These are phyloP conservation scores for Uloborus diversus DNA, from an alignment of 1,140 invertebrate species.

Conservation along the genomic window DNA sequence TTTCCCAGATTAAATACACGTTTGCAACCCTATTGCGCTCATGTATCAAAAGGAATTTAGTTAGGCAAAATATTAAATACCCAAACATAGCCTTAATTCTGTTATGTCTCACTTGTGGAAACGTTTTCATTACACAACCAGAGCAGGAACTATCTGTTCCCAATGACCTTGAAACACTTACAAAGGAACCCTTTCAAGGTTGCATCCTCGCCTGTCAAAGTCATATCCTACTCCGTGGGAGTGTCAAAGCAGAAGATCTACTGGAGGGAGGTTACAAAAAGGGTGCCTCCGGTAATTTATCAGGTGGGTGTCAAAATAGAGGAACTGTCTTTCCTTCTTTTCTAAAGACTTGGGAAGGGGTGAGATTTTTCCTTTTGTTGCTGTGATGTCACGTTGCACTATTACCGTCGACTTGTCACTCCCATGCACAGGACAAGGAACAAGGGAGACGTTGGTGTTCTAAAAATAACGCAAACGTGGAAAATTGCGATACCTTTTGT, in stretches of 20 bases:
- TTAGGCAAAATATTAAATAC: too few relatives aligned
- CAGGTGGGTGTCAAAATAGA: constrained; percentile 14
- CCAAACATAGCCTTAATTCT: too few relatives aligned
- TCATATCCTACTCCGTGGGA: not conserved
- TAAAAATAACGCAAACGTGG: not conserved
- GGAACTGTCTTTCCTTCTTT: not conserved
- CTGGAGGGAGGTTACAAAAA: not conserved
- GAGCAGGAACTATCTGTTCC: too few relatives aligned
- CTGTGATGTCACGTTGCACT: constrained; percentile 10
- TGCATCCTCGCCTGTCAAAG: not conserved
- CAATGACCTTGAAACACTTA: not conserved
- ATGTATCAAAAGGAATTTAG: too few relatives aligned
- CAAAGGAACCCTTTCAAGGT: not conserved
- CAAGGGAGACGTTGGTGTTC: not conserved
- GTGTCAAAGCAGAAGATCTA: not conserved
- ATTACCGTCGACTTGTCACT: not conserved
- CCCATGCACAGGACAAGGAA: not conserved
- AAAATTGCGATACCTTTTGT: not conserved
- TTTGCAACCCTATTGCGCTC: too few relatives aligned
- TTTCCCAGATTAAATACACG: too few relatives aligned
- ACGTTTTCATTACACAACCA: too few relatives aligned
- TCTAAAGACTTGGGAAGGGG: not conserved
- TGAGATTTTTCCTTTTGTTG: not conserved
- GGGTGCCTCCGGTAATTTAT: constrained; percentile 5
- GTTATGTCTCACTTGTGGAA: too few relatives aligned